A percentile compares a stretch with the other conserved stretches of the same genome.
phyloP scores from a whole-genome alignment of 2,888 invertebrate species.

The Conistra vaccinii region DNA sequence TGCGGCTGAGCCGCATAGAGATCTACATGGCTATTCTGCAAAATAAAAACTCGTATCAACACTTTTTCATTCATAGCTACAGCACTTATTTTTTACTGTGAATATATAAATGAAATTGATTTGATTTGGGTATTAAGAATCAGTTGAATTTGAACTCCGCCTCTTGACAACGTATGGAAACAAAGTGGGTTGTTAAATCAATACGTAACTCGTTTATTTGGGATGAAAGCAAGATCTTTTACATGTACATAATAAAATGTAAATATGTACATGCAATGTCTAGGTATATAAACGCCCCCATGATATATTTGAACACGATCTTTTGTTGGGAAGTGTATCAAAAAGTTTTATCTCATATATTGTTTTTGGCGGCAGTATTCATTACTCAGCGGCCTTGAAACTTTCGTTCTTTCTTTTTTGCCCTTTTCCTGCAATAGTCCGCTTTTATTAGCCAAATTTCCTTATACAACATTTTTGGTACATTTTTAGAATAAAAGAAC shows the following conservation, averaged over 20 bases:
- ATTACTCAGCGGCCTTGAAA: constrained; percentile 54
- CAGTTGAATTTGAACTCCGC: not conserved
- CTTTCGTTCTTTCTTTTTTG: constrained; percentile 33
- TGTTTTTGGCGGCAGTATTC: constrained; percentile 58
- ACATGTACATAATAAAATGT: too few species aligned
- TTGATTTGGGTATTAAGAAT: not conserved
- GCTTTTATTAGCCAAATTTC: constrained; percentile 52
- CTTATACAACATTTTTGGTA: constrained; percentile 38
- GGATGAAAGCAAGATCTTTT: not conserved
- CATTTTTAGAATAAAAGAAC: constrained; percentile 29
- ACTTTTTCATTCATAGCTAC: not conserved
- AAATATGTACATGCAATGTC: too few species aligned
- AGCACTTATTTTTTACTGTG: not conserved
- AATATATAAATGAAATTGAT: not conserved
- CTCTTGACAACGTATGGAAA: not conserved
- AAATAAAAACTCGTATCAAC: not conserved
- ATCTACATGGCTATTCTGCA: not conserved
- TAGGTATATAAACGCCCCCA: not conserved
- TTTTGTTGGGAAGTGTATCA: constrained; percentile 54
- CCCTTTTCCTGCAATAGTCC: constrained; percentile 27
- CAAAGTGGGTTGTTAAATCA: not conserved
- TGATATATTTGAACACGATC: constrained; percentile 42
- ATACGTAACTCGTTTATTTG: not conserved
- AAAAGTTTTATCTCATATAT: constrained; percentile 56
- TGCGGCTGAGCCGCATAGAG: not conserved